These are phyloP conservation scores for Encarsia formosa DNA, from an alignment of 2,888 invertebrate genomes.

Conservation along the genomic window DNA sequence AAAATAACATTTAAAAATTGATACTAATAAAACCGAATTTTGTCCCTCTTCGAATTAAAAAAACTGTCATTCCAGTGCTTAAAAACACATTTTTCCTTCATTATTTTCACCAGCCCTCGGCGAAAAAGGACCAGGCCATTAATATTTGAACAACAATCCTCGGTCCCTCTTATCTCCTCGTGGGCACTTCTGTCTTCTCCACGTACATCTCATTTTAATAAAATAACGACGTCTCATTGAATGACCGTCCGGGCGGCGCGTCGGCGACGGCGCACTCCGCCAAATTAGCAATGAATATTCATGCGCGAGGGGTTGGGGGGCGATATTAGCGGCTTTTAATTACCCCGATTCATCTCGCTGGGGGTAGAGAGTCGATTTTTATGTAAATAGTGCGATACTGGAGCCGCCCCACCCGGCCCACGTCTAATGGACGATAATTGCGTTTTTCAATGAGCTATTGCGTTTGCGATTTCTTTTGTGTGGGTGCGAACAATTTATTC, in stretches of 20 bases:
- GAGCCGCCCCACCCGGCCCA: not conserved
- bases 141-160: too few species aligned
- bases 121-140: too few species aligned
- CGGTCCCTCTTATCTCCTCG: not conserved
- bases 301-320: constrained; percentile 4
- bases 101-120: too few species aligned
- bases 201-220: constrained; percentile 23
- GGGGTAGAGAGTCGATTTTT: constrained; percentile 19
- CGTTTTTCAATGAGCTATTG: constrained; percentile 18
- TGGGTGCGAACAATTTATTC: too few species aligned
- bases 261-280: not conserved
- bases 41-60: too few species aligned
- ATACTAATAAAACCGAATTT: too few species aligned
- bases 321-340: constrained; percentile 26
- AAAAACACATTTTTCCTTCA: too few species aligned
- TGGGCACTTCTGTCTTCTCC: not conserved
- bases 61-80: too few species aligned
- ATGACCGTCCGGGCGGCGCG: constrained; percentile 8
- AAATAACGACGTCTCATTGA: constrained; percentile 23
- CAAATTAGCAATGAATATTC: constrained; percentile 28
- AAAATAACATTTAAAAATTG: too few species aligned
- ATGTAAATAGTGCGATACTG: constrained; percentile 17
- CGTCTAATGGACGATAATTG: constrained; percentile 16
- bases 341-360: constrained; percentile 16
- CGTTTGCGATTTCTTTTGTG: constrained; percentile 10